These are phyloP conservation scores for Bubo blakistoni DNA, from an alignment of 2,113 vertebrate genomes.

Conservation along the genomic window DNA sequence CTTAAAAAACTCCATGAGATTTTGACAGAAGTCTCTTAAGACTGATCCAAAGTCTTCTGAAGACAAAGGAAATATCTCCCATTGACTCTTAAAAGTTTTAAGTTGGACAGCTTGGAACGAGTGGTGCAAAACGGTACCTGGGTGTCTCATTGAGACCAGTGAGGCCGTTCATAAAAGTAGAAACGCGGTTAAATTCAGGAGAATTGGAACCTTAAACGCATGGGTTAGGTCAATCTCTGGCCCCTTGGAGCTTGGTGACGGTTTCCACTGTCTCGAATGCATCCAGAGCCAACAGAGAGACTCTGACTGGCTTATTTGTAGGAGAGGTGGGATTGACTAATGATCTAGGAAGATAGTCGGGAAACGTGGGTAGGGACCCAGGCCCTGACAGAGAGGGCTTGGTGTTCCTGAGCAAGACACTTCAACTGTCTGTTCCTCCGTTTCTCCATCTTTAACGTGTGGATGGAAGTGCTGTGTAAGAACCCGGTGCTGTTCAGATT, in stretches of 20 bases:
- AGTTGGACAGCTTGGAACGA: neutral
- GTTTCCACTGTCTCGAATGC: neutral
- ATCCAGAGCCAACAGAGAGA: neutral
- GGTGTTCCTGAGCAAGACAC: neutral
- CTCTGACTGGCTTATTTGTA: neutral
- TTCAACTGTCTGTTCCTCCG: neutral
- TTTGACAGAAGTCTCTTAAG: neutral
- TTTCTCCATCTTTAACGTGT: fast-evolving
- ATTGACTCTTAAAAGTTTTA: neutral
- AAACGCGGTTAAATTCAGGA: neutral
- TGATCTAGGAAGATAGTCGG: neutral
- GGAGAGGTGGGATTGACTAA: neutral
- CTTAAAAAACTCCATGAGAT: neutral
- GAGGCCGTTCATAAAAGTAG: neutral
- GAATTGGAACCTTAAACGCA: neutral
- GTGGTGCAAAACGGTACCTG: neutral
- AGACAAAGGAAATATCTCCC: neutral
- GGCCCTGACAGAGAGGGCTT: neutral
- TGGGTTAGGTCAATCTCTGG: neutral
- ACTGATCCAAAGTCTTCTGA: neutral
- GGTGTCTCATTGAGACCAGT: neutral
- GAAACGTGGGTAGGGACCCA: fast-evolving
- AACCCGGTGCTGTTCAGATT: neutral
- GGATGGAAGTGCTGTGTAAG: neutral
- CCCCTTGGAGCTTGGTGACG: neutral